Percentiles rank a stretch among this genome's conserved stretches.
Conservation (phyloP, 2,113 vertebrate species). For the Heterocephalus glaber region DNA sequence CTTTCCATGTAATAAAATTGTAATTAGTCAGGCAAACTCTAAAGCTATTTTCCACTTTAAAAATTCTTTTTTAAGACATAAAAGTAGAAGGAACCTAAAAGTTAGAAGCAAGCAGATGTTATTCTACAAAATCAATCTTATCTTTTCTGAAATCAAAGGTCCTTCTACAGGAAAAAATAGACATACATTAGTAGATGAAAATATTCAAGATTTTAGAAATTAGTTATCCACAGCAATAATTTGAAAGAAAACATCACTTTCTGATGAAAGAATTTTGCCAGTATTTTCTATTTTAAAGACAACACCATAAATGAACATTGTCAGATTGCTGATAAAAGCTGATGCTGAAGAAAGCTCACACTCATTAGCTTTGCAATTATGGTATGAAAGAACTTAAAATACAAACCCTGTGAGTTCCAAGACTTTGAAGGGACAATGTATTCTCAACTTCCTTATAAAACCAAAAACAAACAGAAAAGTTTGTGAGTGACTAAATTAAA, state of each 20-base stretch:
- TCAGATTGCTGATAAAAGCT: neutral
- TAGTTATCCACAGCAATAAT: conserved; percentile 46
- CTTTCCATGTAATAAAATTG: conserved; percentile 39
- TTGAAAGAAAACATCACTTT: conserved; percentile 51
- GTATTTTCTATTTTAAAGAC: neutral
- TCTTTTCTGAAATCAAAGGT: conserved; percentile 67
- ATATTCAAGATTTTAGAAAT: conserved; percentile 57
- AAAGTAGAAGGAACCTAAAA: conserved; percentile 36
- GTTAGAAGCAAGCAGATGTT: conserved; percentile 9
- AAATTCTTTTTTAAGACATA: neutral
- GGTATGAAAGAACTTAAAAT: conserved; percentile 62
- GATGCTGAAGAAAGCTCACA: conserved; percentile 4
- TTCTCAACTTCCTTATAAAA: conserved; percentile 86
- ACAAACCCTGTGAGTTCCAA: conserved; percentile 88
- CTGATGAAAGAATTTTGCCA: conserved; percentile 9
- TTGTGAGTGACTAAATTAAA: conserved; percentile 49
- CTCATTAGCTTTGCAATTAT: conserved; percentile 23
- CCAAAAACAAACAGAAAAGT: conserved; percentile 72
- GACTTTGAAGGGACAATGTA: conserved; percentile 83
- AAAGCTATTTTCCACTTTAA: conserved; percentile 41
- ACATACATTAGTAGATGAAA: conserved; percentile 31
- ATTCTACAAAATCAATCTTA: conserved; percentile 58
- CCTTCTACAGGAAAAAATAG: conserved; percentile 22
- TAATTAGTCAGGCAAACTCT: conserved; percentile 45
- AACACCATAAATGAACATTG: neutral